These are phyloP conservation scores for Cataglyphis cursor DNA, from an alignment of 2,888 invertebrate species.

Conservation along the genomic window DNA sequence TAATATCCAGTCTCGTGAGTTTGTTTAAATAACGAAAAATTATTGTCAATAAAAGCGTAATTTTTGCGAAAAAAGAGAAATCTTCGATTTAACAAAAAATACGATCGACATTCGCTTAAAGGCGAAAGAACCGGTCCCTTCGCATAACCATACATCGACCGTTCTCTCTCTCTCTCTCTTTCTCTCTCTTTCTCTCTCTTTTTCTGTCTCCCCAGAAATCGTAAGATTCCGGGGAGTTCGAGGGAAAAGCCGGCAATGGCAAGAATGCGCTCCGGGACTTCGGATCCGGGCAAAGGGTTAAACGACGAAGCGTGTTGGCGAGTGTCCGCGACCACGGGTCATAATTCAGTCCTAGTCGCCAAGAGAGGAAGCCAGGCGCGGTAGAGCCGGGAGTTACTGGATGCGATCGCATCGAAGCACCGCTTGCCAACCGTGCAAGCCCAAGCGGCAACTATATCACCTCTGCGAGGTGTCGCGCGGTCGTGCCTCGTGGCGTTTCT, in stretches of 20 bases:
- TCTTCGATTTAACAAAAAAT: conserved; percentile 25
- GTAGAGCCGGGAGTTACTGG: conserved; percentile 77
- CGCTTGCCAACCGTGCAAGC: conserved; percentile 71
- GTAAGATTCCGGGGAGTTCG: conserved; percentile 70
- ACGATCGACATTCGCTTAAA: conserved; percentile 31
- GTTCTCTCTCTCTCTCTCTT: conserved; percentile 56
- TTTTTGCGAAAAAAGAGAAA: conserved; percentile 27
- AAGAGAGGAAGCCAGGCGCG: conserved; percentile 72
- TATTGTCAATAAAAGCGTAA: background rate
- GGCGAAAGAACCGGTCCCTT: conserved; percentile 34
- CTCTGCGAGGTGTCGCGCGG: conserved; percentile 50
- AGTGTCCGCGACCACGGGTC: conserved; percentile 82
- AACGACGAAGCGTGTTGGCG: conserved; percentile 86
- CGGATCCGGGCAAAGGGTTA: conserved; percentile 83
- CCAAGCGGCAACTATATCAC: conserved; percentile 81
- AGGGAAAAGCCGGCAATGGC: conserved; percentile 78
- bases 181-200: background rate
- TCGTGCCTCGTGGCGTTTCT: conserved; percentile 14
- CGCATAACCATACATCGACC: conserved; percentile 55
- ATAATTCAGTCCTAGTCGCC: conserved; percentile 82
- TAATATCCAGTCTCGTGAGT: background rate
- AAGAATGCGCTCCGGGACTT: conserved; percentile 80
- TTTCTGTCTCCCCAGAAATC: conserved; percentile 54
- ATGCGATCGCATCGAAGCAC: conserved; percentile 80
- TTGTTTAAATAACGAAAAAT: background rate